A percentile compares a stretch with the other conserved stretches of the same genome.
These are phyloP conservation scores for Ochropleura plecta DNA, from an alignment of 2,888 invertebrate species.

Conservation along the genomic window DNA sequence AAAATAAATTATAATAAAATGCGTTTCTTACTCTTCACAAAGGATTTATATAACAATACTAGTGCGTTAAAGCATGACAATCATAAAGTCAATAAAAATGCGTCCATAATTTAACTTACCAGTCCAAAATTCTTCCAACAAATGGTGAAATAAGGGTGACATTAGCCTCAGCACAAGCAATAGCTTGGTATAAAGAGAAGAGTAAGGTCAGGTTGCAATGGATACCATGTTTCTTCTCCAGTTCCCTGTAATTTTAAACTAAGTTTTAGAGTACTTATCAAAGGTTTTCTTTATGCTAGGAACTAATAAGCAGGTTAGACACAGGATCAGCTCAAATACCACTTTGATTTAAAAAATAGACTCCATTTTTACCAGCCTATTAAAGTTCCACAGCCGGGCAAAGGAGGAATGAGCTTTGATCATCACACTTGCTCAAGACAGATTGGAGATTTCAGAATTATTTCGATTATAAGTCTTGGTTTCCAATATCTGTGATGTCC, in stretches of 20 bases:
- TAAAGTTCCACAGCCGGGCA: too few species aligned
- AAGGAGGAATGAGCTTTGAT: too few species aligned
- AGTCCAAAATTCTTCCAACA: constrained; percentile 99
- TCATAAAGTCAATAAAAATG: not conserved
- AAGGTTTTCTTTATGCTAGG: not conserved
- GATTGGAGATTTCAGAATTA: too few species aligned
- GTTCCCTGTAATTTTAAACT: constrained; percentile 90
- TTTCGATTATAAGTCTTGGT: too few species aligned
- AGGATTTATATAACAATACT: too few species aligned
- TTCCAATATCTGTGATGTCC: too few species aligned
- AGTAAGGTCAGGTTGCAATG: constrained; percentile 99
- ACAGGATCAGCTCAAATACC: not conserved
- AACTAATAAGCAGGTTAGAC: too few species aligned
- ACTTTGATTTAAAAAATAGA: not conserved
- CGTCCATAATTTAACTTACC: constrained; percentile 89
- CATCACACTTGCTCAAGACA: too few species aligned
- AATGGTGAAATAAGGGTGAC: constrained; percentile 99
- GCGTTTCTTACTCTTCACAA: too few species aligned
- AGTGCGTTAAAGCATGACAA: too few species aligned
- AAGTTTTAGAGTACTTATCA: not conserved
- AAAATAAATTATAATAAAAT: too few species aligned
- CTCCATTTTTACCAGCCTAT: too few species aligned
- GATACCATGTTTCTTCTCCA: constrained; percentile 97
- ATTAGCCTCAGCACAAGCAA: constrained; percentile 99
- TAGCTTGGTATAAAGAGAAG: constrained; percentile 98